A percentile compares a stretch with the other conserved stretches of the same genome.
These are phyloP conservation scores for Polietes domitor DNA, from an alignment of 2,888 invertebrate genomes.

Conservation along the genomic window DNA sequence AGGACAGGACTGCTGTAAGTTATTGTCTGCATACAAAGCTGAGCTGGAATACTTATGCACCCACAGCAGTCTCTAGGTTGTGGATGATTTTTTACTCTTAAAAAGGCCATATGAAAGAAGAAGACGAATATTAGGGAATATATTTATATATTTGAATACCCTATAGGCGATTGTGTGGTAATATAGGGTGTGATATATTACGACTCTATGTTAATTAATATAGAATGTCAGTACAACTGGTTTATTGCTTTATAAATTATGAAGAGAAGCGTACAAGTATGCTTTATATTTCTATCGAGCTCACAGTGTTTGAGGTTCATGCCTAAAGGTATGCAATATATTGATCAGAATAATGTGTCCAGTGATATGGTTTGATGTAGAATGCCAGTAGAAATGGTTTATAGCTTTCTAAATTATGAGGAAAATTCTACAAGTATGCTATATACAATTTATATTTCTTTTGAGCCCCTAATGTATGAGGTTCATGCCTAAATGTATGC, in stretches of 20 bases:
- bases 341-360: neutral
- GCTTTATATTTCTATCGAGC: too few relatives aligned
- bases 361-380: too few relatives aligned
- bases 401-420: too few relatives aligned
- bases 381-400: too few relatives aligned
- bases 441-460: too few relatives aligned
- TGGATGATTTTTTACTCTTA: constrained; percentile 23
- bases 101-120: constrained; percentile 48
- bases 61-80: constrained; percentile 12
- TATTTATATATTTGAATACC: neutral
- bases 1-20: constrained; percentile 33
- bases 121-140: neutral
- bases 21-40: constrained; percentile 42
- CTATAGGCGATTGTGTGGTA: neutral
- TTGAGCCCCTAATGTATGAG: too few relatives aligned
- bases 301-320: neutral
- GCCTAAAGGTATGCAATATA: constrained; percentile 3
- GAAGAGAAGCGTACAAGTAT: too few relatives aligned
- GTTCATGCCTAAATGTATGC: neutral
- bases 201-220: too few relatives aligned
- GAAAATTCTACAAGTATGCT: too few relatives aligned
- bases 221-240: too few relatives aligned
- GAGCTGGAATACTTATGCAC: constrained; percentile 28
- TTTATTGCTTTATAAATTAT: too few relatives aligned
- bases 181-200: too few relatives aligned